Conservation (phyloP, 2,888 invertebrate genomes). For the Herminia tarsipennalis region DNA sequence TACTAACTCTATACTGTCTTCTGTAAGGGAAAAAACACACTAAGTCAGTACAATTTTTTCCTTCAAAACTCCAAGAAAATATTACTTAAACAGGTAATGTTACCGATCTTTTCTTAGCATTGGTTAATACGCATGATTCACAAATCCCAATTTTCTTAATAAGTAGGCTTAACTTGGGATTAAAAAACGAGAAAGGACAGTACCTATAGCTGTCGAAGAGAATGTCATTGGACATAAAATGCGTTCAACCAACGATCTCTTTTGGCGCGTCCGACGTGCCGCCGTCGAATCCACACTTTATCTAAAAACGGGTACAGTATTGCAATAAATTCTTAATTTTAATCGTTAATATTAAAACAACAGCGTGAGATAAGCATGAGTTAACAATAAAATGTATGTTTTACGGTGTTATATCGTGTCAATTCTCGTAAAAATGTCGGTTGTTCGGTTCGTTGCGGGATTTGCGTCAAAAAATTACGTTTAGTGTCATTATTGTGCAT, state of each 20-base stretch:
- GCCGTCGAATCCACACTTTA: slow-evolving; percentile 57
- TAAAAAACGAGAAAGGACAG: slow-evolving; percentile 24
- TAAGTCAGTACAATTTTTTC: too few species aligned
- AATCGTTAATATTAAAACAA: slow-evolving; percentile 82
- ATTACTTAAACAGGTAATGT: too few species aligned
- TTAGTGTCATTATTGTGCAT: slow-evolving; percentile 65
- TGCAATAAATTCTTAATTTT: slow-evolving; percentile 79
- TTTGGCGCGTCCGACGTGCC: slow-evolving; percentile 50
- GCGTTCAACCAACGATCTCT: slow-evolving; percentile 44
- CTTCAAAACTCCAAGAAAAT: too few species aligned
- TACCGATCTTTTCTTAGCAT: slow-evolving; percentile 27
- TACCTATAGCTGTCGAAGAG: slow-evolving; percentile 21
- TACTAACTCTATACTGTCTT: too few species aligned
- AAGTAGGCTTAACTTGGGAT: slow-evolving; percentile 35
- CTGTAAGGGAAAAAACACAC: too few species aligned
- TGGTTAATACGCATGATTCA: slow-evolving; percentile 27
- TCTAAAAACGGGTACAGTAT: slow-evolving; percentile 65
- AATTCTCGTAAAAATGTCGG: slow-evolving; percentile 70
- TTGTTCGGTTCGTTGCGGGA: slow-evolving; percentile 61
- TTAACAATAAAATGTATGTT: slow-evolving; percentile 73
- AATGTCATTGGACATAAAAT: slow-evolving; percentile 56
- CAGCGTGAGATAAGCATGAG: slow-evolving; percentile 61
- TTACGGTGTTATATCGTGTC: slow-evolving; percentile 67
- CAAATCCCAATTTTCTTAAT: slow-evolving; percentile 23
- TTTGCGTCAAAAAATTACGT: slow-evolving; percentile 69